These are phyloP conservation scores for Macrophya annulata DNA, from an alignment of 2,888 invertebrate genomes.

Conservation along the genomic window DNA sequence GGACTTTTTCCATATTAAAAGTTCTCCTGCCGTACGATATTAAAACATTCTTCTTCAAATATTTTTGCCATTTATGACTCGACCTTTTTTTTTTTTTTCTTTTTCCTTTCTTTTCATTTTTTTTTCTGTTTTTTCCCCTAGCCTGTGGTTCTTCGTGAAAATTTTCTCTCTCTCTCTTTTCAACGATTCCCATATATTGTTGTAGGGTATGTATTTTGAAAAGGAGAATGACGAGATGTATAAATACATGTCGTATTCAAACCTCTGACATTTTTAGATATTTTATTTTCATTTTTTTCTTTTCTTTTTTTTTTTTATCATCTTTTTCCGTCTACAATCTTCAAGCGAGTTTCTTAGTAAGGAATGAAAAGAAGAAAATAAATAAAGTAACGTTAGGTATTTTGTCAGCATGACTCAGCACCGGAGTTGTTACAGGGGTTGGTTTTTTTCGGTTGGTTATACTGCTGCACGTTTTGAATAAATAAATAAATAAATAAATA, in stretches of 20 bases:
- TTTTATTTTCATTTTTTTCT: background rate
- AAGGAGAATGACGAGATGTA: background rate
- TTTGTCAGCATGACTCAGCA: background rate
- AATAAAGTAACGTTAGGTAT: background rate
- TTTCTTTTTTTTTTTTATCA: background rate
- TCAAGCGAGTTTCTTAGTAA: background rate
- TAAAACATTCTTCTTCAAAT: conserved; percentile 66
- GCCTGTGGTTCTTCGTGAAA: background rate
- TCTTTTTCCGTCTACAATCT: background rate
- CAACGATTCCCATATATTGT: background rate
- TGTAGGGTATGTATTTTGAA: background rate
- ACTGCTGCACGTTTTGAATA: background rate
- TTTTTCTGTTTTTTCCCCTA: background rate
- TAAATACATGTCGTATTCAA: background rate
- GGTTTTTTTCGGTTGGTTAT: background rate
- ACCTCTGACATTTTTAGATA: background rate
- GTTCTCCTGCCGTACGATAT: conserved; percentile 63
- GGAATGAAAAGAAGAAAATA: background rate
- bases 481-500: background rate
- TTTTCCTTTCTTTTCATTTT: background rate
- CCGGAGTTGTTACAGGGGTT: background rate
- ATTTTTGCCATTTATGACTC: conserved; percentile 52
- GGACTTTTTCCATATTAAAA: conserved; percentile 67
- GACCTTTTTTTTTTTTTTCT: background rate
- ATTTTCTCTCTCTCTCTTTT: background rate